phyloP scores from a whole-genome alignment of 2,888 invertebrate species.

The Hydrotaea cyrtoneurina region DNA sequence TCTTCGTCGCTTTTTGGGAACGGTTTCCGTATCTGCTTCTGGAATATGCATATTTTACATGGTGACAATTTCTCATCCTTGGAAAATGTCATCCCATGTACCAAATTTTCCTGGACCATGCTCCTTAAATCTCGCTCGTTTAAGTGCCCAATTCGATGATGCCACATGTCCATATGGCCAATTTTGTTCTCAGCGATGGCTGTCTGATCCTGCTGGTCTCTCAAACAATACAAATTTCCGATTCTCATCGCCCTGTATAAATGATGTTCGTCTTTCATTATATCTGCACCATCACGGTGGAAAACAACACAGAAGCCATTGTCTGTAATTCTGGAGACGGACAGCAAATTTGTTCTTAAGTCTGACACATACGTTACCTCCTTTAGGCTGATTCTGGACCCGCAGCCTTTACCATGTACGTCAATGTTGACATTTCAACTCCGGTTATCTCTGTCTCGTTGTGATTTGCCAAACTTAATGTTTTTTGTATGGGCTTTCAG shows the following conservation, averaged over 20 bases:
- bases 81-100: neutral
- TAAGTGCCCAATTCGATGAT: slow-evolving; percentile 53
- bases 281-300: slow-evolving; percentile 16
- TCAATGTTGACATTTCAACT: slow-evolving; percentile 44
- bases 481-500: slow-evolving; percentile 46
- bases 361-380: slow-evolving; percentile 56
- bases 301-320: slow-evolving; percentile 60
- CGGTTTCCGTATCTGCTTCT: slow-evolving; percentile 52
- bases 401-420: slow-evolving; percentile 26
- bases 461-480: slow-evolving; percentile 58
- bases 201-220: slow-evolving; percentile 24
- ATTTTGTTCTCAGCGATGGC: slow-evolving; percentile 23
- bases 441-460: slow-evolving; percentile 57
- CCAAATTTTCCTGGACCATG: slow-evolving; percentile 41
- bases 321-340: slow-evolving; percentile 62
- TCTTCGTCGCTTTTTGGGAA: slow-evolving; percentile 26
- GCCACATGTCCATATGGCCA: slow-evolving; percentile 45
- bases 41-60: slow-evolving; percentile 55
- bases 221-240: slow-evolving; percentile 54
- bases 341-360: slow-evolving; percentile 62
- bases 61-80: slow-evolving; percentile 35
- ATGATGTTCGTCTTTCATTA: slow-evolving; percentile 23
- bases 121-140: slow-evolving; percentile 56
- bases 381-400: slow-evolving; percentile 47
- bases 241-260: slow-evolving; percentile 46